Conservation (phyloP, 1,140 invertebrate species). For the Leucophenga varia region DNA sequence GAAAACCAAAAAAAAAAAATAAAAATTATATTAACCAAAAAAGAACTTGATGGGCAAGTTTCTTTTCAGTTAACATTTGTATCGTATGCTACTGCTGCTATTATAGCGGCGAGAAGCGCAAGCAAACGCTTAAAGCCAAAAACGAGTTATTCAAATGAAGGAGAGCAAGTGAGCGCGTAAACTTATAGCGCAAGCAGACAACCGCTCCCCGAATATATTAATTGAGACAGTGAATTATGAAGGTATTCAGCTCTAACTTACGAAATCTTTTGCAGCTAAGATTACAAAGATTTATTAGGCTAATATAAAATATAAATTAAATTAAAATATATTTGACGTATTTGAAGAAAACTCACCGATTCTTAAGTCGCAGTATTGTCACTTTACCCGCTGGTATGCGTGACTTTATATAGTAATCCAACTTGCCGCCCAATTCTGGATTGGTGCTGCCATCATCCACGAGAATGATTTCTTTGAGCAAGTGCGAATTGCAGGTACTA, state of each 20-base stretch:
- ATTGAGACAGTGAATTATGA: no score
- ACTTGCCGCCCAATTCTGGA: conserved; percentile 71
- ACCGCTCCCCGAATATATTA: no score
- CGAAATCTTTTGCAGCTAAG: no score
- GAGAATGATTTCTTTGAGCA: conserved; percentile 81
- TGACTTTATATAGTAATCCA: conserved; percentile 76
- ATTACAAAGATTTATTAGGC: no score
- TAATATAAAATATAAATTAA: no score
- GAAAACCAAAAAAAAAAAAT: neutral
- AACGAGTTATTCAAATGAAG: conserved; percentile 50
- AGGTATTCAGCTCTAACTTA: no score
- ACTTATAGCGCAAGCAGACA: no score
- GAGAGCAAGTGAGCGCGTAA: conserved; percentile 5
- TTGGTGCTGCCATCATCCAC: conserved; percentile 87
- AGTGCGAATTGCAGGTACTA: conserved; percentile 70
- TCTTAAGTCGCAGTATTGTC: conserved; percentile 71
- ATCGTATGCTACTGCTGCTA: no score
- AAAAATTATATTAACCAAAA: conserved; percentile 14
- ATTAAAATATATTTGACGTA: no score
- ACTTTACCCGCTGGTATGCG: conserved; percentile 67
- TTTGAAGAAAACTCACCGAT: conserved; percentile 66
- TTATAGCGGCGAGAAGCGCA: no score
- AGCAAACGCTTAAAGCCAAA: conserved; percentile 18
- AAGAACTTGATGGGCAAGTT: conserved; percentile 47
- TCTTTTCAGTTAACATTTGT: conserved; percentile 20